Base-by-base conservation (phyloP, 2,888 invertebrate species). In the Catocala fraxini region DNA sequence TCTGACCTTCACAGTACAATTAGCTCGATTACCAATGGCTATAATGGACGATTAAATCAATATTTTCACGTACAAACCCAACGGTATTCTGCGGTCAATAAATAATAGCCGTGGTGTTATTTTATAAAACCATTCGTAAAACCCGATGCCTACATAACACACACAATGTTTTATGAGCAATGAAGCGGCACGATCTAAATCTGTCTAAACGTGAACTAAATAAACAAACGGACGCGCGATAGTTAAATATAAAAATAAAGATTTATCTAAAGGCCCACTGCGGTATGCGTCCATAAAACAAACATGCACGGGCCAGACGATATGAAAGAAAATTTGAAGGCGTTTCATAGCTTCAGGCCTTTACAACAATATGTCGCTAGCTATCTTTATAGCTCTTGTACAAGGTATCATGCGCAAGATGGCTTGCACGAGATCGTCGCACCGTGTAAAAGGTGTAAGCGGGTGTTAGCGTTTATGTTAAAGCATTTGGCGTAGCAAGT, bases 131-230 rank as follows among this genome's bases (percentile, higher is more conserved):
- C 53, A 52, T 52, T 34, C 49, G 42, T 61, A 45, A 42, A 49
- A 46, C 43, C 47, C 35, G 6, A 12, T 54, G 47, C 51, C 48
- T 15, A 42, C 41, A 54, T 51, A 62, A 63, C 39, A 43, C 51
- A 41, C 51, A 49, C 57, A 52, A 56, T 62, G 61, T 75, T 77
- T 74, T 75, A 77, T 63, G 53, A 56, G 60, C 65, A 56, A 63
- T 70, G 66, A 68, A 73, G 25, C 51, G 6, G 13, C 55, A 12
- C 53, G 53, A 60, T 63, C 64, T 74, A 63, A 70, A 72, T 70
- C 55, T 34, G 54, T 59, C 53, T 51, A 68, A 53, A 55, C 66
- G 53, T 71, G 75, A 52, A 34, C 57, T 63, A 66, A 49, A 69
- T 68, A 78, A 73, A 76, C 61, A 71, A 51, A 65, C 45, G 33